Conservation (phyloP, 1,140 invertebrate species). For the Drosophila ohnishii region DNA sequence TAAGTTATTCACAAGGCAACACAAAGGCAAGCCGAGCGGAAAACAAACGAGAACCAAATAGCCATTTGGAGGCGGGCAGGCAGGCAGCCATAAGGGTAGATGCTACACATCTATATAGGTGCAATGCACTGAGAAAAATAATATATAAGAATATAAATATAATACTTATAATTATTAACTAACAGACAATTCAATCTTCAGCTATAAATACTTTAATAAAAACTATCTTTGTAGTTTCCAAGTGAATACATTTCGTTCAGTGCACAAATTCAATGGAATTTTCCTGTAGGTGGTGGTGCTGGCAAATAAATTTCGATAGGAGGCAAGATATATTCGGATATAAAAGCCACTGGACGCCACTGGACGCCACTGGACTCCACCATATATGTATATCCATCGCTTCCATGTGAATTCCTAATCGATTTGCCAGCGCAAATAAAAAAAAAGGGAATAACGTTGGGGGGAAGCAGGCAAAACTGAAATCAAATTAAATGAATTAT, state of each 20-base stretch:
- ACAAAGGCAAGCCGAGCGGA: constrained; percentile 23
- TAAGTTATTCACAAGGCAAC: constrained; percentile 59
- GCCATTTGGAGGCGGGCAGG: constrained; percentile 41
- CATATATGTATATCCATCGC: neutral
- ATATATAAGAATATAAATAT: no score
- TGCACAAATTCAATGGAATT: neutral
- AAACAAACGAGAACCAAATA: constrained; percentile 42
- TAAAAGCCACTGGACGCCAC: constrained; percentile 59
- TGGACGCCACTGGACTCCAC: constrained; percentile 3
- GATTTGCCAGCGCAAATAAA: constrained; percentile 42
- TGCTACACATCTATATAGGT: constrained; percentile 1
- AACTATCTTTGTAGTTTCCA: neutral
- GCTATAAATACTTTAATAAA: no score
- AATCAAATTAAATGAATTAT: constrained; percentile 81
- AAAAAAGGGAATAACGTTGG: constrained; percentile 10
- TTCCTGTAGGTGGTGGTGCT: neutral
- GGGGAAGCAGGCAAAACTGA: constrained; percentile 20
- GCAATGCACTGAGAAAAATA: neutral
- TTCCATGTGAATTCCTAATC: constrained; percentile 48
- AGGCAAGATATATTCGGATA: constrained; percentile 13
- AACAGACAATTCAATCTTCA: no score
- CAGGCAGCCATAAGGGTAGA: constrained; percentile 16
- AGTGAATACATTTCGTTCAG: neutral
- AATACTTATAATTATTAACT: no score
- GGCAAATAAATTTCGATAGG: constrained; percentile 67